phyloP scores from a whole-genome alignment of 2,113 vertebrate genomes.

The Eptatretus burgeri region DNA sequence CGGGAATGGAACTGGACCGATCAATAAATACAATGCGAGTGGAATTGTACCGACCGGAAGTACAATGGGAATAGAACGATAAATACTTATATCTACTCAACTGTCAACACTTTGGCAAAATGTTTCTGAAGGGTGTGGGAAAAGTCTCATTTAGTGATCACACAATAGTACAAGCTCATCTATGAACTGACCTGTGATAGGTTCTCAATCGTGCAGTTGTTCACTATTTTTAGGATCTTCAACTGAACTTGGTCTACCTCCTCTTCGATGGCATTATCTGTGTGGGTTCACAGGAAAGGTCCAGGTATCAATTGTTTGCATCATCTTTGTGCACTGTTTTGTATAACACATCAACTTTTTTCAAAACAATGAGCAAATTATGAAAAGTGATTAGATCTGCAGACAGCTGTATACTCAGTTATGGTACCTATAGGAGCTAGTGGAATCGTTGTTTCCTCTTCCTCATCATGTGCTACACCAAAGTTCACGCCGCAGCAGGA shows the following conservation, averaged over 20 bases:
- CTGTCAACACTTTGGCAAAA: not conserved
- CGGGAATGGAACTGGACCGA: not conserved
- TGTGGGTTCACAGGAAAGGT: no score
- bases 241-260: no score
- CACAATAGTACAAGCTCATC: constrained; percentile 7
- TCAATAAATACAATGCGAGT: not conserved
- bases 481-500: constrained; percentile 26
- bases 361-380: no score
- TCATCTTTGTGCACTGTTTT: no score
- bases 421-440: constrained; percentile 13
- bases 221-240: no score
- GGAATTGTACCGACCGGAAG: not conserved
- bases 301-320: no score
- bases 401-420: constrained; percentile 7
- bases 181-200: not conserved
- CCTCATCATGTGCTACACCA: constrained; percentile 21
- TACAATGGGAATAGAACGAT: constrained; percentile 2
- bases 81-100: not conserved
- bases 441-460: constrained; percentile 17
- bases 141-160: constrained; percentile 18
- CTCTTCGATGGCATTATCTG: no score
- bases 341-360: no score
- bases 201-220: no score
- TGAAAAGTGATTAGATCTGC: constrained; percentile 1
- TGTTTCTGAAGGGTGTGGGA: not conserved